These are phyloP conservation scores for Ormyrus nitidulus DNA, from an alignment of 2,888 invertebrate species.

Conservation along the genomic window DNA sequence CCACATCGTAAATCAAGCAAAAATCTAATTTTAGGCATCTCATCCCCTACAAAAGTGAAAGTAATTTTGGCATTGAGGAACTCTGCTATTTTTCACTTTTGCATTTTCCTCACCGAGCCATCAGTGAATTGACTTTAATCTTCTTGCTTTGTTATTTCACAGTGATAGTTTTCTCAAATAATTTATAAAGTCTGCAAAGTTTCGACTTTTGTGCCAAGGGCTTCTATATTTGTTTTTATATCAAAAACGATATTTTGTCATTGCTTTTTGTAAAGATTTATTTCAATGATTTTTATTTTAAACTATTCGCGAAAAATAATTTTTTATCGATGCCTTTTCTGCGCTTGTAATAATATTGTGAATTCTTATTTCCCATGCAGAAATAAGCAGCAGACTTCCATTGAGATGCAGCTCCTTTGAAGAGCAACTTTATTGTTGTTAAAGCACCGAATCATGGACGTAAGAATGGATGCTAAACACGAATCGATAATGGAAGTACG, in stretches of 20 bases:
- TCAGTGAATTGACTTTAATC: background rate
- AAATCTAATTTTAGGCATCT: background rate
- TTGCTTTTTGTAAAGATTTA: too few species aligned
- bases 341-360: background rate
- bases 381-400: slow-evolving; percentile 10
- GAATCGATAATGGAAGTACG: slow-evolving; percentile 2
- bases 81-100: background rate
- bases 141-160: background rate
- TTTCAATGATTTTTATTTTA: too few species aligned
- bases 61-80: slow-evolving; percentile 1
- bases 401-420: slow-evolving; percentile 6
- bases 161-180: slow-evolving; percentile 12
- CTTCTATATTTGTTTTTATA: slow-evolving; percentile 18
- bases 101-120: background rate
- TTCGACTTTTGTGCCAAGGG: slow-evolving; percentile 27
- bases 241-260: background rate
- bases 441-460: background rate
- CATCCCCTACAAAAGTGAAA: background rate
- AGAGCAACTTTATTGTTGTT: background rate
- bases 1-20: too few species aligned
- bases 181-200: slow-evolving; percentile 11
- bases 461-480: slow-evolving; percentile 4
- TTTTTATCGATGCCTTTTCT: too few species aligned
- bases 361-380: background rate
- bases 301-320: too few species aligned